phyloP scores from a whole-genome alignment of 2,797 vertebrate genomes.

The Hylomyscus alleni region DNA sequence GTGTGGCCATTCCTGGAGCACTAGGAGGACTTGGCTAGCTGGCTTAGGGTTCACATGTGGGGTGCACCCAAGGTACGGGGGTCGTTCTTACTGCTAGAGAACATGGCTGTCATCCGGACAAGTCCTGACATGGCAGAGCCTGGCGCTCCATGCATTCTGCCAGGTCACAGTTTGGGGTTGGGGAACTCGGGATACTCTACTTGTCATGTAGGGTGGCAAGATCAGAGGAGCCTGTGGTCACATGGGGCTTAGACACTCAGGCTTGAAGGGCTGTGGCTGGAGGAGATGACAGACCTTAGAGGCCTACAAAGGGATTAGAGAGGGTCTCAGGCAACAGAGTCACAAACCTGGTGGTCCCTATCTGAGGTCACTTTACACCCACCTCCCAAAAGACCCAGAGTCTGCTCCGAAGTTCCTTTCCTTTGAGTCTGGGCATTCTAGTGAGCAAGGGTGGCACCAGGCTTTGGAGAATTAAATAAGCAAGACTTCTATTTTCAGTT shows the following conservation, averaged over 20 bases:
- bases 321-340: not conserved
- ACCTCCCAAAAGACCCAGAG: not conserved
- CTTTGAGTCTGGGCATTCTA: not conserved
- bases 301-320: not conserved
- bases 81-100: not conserved
- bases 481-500: no score
- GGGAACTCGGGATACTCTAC: not conserved
- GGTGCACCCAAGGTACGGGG: not conserved
- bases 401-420: not conserved
- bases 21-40: not conserved
- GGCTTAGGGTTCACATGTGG: not conserved
- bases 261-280: not conserved
- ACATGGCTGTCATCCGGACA: no score
- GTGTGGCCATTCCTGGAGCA: not conserved
- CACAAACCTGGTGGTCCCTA: not conserved
- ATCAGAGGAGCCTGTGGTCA: not conserved
- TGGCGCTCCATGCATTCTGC: not conserved
- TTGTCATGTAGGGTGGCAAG: not conserved
- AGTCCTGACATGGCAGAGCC: not conserved
- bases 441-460: not conserved
- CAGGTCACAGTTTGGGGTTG: not conserved
- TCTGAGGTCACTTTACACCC: not conserved
- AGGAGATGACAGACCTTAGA: not conserved
- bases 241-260: not conserved
- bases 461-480: not conserved